Base-by-base conservation (phyloP, 2,797 vertebrate species). In the Acrossocheilus fasciatus region DNA sequence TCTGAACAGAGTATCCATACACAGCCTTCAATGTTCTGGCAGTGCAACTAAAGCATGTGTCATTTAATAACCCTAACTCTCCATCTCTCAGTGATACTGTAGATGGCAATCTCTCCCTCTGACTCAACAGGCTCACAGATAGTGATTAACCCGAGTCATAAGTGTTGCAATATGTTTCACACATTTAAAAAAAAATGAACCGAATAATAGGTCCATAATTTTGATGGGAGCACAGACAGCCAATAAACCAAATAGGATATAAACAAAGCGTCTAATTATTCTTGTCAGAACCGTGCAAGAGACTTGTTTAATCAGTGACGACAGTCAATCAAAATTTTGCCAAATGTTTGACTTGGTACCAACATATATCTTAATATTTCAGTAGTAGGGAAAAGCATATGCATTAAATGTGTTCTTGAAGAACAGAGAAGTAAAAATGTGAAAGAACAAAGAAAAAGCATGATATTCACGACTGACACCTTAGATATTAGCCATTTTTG, bases 101-200 rank as follows among this genome's bases (percentile, higher is more conserved):
- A 96, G 95, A 95, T 94, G 95, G 94, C 95, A 95, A 95, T 94
- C 92, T 95, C 91, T 85, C 87, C 92, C 94, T 94, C 91, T 87
- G 85, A 90, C 72, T 66, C 39, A 70, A 75, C 72, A 64, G 34
- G 2, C 34, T 80, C 41, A 12, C 0, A 30, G 45, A 57, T 39
- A 59, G 47, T 45, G 30, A 41, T 83, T 76, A 81, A 84, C 39
- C 23, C 85, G 26, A 80, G 69, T 59, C 76, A 86, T 18, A 74
- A 81, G 34, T 52, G 57, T 14, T 81, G 54, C 85, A 81, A 70
- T 36, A 39, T 47, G 30, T 74, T 86, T 86, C 78, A 81, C 68
- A 86, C 77, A 41, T 75, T 74, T 41, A 8, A 26, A 41, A 26
- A 26, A 68, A 81, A 81, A 72, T 17, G 0, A 47, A 73, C 20